These are phyloP conservation scores for Sandelia bainsii DNA, from an alignment of 2,797 vertebrate genomes.

Conservation along the genomic window DNA sequence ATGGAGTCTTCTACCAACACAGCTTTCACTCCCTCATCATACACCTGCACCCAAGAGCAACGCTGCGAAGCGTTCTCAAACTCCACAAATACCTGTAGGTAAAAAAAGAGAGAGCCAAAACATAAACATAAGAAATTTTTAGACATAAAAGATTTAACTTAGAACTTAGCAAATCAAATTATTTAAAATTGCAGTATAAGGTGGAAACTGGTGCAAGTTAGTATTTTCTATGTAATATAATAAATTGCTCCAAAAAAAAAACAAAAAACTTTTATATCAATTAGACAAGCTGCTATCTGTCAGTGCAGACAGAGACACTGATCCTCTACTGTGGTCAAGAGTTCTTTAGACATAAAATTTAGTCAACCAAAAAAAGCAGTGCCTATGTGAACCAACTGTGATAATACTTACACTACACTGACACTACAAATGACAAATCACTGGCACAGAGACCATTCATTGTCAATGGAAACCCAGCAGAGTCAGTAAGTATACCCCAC, in stretches of 20 bases:
- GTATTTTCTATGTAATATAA: not conserved
- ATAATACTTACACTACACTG: too few relatives aligned
- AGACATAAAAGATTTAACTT: too few relatives aligned
- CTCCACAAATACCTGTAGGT: slow-evolving; percentile 93
- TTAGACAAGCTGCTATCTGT: not conserved
- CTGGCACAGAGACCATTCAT: too few relatives aligned
- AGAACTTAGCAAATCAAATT: too few relatives aligned
- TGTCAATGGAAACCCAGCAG: too few relatives aligned
- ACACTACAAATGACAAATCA: too few relatives aligned
- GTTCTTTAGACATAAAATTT: not conserved
- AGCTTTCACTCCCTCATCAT: slow-evolving; percentile 93
- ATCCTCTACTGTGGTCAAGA: not conserved
- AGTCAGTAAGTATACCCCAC: too few relatives aligned
- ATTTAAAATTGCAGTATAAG: not conserved
- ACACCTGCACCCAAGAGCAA: slow-evolving; percentile 97
- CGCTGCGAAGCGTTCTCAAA: slow-evolving; percentile 93
- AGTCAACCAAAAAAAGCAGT: too few relatives aligned
- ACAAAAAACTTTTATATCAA: too few relatives aligned
- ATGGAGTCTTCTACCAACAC: slow-evolving; percentile 94
- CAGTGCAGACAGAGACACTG: not conserved
- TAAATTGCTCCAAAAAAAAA: not conserved
- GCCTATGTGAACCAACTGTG: too few relatives aligned
- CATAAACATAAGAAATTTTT: not conserved
- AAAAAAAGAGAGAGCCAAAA: slow-evolving; percentile 26
- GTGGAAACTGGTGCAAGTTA: not conserved